Percentiles rank a stretch among this genome's conserved stretches.
phyloP scores from a whole-genome alignment of 2,888 invertebrate species.

The Drosophila buzzatii region DNA sequence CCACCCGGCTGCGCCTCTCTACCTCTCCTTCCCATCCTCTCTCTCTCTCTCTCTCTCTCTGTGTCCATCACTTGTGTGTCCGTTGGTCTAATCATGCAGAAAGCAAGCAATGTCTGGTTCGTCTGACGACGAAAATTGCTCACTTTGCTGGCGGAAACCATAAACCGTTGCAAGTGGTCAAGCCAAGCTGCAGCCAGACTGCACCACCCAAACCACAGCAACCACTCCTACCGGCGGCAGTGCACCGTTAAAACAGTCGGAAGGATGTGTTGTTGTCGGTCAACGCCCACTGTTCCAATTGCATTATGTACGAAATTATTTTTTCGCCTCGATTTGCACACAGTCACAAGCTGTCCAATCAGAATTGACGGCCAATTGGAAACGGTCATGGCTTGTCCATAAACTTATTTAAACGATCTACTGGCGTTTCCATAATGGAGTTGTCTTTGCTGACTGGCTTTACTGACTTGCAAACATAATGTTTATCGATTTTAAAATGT shows the following conservation, averaged over 20 bases:
- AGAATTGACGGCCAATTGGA: slow-evolving; percentile 5
- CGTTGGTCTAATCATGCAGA: slow-evolving; percentile 63
- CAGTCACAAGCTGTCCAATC: slow-evolving; percentile 8
- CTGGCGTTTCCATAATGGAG: background rate
- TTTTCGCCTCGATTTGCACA: slow-evolving; percentile 58
- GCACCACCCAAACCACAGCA: slow-evolving; percentile 3
- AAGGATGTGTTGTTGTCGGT: slow-evolving; percentile 45
- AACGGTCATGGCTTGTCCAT: background rate
- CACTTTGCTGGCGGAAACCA: slow-evolving; percentile 71
- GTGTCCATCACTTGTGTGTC: slow-evolving; percentile 5
- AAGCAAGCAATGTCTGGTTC: slow-evolving; percentile 26
- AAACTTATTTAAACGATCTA: background rate
- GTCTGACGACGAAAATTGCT: slow-evolving; percentile 46
- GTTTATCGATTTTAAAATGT: background rate
- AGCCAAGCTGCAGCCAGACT: slow-evolving; percentile 24
- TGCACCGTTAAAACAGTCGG: slow-evolving; percentile 30
- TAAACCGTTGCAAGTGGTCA: slow-evolving; percentile 56
- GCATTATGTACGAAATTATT: slow-evolving; percentile 64
- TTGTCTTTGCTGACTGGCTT: background rate
- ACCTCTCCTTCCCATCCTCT: background rate
- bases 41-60: background rate
- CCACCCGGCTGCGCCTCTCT: slow-evolving; percentile 31
- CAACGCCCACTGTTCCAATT: slow-evolving; percentile 62
- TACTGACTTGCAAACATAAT: background rate
- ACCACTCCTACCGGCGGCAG: background rate